Percentiles rank a stretch among this genome's conserved stretches.
These are phyloP conservation scores for Lasioglossum baleicum DNA, from an alignment of 1,140 invertebrate species.

Conservation along the genomic window DNA sequence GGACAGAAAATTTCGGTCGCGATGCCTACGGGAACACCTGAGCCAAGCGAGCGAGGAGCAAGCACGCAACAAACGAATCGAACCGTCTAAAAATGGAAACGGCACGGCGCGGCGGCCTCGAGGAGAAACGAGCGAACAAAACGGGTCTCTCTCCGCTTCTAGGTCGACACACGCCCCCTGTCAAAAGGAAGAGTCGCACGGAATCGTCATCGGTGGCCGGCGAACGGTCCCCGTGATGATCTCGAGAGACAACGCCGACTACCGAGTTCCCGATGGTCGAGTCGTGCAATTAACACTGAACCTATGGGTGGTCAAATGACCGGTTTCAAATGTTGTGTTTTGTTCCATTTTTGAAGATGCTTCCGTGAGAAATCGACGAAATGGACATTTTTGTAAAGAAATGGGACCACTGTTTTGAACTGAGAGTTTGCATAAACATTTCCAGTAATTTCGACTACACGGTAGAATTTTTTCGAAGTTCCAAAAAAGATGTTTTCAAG, in stretches of 20 bases:
- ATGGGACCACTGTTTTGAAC: no score
- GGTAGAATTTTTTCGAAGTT: no score
- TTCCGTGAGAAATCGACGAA: no score
- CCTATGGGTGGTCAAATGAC: no score
- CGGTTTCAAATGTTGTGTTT: no score
- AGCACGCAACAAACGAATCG: constrained; percentile 11
- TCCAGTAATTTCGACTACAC: no score
- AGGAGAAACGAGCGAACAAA: neutral
- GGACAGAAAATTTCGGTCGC: constrained; percentile 1
- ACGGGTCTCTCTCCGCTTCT: neutral
- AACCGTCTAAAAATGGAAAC: constrained; percentile 23
- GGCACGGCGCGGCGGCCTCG: constrained; percentile 1
- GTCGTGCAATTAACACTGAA: neutral
- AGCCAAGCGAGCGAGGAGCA: neutral
- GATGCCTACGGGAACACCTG: neutral
- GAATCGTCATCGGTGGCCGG: neutral
- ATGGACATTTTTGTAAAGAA: no score
- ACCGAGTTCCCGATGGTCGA: neutral
- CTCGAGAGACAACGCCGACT: neutral
- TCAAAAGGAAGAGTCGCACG: constrained; percentile 21
- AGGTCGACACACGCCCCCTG: constrained; percentile 14
- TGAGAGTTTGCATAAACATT: no score
- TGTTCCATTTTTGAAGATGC: no score
- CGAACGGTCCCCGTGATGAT: neutral
- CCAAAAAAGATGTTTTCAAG: no score